Evolutionary conservation across 1,140 invertebrate genomes (phyloP).

Genomic region (Eueides isabella): DNA sequence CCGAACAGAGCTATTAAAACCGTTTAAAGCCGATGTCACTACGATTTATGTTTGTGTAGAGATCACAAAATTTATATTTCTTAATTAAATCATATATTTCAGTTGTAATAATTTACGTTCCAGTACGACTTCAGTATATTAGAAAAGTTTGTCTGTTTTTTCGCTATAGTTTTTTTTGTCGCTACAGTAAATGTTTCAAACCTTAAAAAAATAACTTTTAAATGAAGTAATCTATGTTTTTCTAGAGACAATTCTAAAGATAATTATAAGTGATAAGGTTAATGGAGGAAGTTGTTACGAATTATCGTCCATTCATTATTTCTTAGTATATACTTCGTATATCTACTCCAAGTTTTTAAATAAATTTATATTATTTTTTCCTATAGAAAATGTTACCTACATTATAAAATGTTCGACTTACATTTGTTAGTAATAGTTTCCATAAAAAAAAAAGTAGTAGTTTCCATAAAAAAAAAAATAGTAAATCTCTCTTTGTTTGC

Average conservation of each 20-base stretch:
- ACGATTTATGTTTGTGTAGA: conserved; percentile 26
- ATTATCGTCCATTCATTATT: conserved; percentile 1
- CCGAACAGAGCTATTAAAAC: conserved; percentile 17
- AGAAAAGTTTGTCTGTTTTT: no score
- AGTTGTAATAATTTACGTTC: no score
- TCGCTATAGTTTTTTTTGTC: no score
- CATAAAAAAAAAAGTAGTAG: no score
- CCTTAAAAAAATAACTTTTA: no score
- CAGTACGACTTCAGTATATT: no score
- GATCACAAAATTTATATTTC: conserved; percentile 20
- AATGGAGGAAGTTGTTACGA: conserved; percentile 25
- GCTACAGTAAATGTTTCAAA: no score
- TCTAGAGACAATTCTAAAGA: not conserved
- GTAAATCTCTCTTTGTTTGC: no score
- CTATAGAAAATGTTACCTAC: not conserved
- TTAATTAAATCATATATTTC: conserved; percentile 35
- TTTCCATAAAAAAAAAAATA: no score
- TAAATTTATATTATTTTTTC: not conserved
- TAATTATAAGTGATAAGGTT: not conserved
- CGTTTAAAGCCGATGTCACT: conserved; percentile 33
- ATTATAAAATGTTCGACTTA: no score
- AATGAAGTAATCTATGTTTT: not conserved
- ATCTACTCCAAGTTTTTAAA: not conserved
- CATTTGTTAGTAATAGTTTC: no score
- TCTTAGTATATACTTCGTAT: not conserved